Percentiles rank a stretch among this genome's conserved stretches.
Conservation (phyloP, 92 coral and sea anemone genomes). For the Paragorgia papillata region DNA sequence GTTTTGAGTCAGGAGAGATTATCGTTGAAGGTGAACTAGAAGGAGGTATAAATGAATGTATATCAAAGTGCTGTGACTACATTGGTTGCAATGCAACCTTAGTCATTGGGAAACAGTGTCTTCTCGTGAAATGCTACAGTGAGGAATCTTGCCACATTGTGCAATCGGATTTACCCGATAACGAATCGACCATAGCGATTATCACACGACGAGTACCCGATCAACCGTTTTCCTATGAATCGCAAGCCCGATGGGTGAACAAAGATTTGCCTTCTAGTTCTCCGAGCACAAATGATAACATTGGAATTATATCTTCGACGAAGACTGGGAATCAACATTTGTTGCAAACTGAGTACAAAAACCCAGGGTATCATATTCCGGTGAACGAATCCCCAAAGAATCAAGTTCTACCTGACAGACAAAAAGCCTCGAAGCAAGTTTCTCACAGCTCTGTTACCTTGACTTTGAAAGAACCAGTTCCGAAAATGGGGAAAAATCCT, state of each 20-base stretch:
- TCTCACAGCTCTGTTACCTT: not conserved
- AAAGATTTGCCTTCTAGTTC: not conserved
- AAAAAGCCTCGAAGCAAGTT: not conserved
- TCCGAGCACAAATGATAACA: not conserved
- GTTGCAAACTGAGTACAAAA: not conserved
- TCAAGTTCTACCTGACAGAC: not conserved
- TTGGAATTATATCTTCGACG: not conserved
- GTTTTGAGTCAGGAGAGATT: constrained; percentile 27
- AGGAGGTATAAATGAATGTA: constrained; percentile 32
- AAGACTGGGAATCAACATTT: not conserved
- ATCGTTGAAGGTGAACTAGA: not conserved
- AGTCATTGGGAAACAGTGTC: constrained; percentile 67
- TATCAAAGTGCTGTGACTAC: constrained; percentile 58
- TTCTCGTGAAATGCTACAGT: constrained; percentile 78
- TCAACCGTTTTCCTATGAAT: constrained; percentile 8
- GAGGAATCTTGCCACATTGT: constrained; percentile 64
- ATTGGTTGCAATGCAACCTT: constrained; percentile 78
- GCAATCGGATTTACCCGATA: constrained; percentile 31
- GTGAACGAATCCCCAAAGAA: not conserved
- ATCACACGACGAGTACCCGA: constrained; percentile 3
- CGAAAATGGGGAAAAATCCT: not conserved
- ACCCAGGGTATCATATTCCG: not conserved
- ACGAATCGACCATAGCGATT: constrained; percentile 18
- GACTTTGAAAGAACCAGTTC: not conserved
- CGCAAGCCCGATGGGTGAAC: not conserved